Evolutionary conservation across 2,888 invertebrate species (phyloP).

Genomic region (Linyphia triangularis): DNA sequence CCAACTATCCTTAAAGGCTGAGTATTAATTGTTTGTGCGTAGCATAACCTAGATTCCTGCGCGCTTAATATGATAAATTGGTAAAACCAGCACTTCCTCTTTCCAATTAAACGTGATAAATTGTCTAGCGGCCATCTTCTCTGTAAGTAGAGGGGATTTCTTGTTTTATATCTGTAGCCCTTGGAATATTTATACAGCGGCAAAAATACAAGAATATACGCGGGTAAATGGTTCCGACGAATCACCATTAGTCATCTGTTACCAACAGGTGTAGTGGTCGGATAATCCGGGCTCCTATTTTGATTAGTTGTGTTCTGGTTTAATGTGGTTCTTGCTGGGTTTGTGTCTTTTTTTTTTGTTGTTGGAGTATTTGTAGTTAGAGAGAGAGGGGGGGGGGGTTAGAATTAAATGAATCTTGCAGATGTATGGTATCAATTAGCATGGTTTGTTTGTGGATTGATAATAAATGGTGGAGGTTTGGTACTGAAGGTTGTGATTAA

Average conservation of each 20-base stretch:
- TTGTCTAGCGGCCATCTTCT: conserved; percentile 25
- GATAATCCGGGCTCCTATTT: background rate
- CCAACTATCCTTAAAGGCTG: too few relatives aligned
- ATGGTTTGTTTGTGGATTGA: background rate
- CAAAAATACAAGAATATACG: conserved; percentile 26
- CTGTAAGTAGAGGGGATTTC: conserved; percentile 1
- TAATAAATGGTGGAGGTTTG: too few relatives aligned
- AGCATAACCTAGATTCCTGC: background rate
- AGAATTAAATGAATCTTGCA: background rate
- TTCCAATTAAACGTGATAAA: conserved; percentile 47
- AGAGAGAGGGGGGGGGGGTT: background rate
- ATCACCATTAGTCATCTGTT: conserved; percentile 55
- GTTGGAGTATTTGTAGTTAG: background rate
- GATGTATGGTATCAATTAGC: background rate
- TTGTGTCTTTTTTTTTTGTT: background rate
- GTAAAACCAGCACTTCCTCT: conserved; percentile 15
- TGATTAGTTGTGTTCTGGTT: too few relatives aligned
- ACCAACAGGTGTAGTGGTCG: conserved; percentile 51
- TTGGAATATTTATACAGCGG: conserved; percentile 37
- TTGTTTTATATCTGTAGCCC: background rate
- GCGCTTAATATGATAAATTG: conserved; percentile 35
- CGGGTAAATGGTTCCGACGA: conserved; percentile 49
- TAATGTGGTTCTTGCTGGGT: too few relatives aligned
- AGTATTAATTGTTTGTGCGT: conserved; percentile 30
- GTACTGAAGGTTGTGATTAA: too few relatives aligned